Conservation (phyloP, 2,888 invertebrate species). For the Ceratothoa steindachneri region DNA sequence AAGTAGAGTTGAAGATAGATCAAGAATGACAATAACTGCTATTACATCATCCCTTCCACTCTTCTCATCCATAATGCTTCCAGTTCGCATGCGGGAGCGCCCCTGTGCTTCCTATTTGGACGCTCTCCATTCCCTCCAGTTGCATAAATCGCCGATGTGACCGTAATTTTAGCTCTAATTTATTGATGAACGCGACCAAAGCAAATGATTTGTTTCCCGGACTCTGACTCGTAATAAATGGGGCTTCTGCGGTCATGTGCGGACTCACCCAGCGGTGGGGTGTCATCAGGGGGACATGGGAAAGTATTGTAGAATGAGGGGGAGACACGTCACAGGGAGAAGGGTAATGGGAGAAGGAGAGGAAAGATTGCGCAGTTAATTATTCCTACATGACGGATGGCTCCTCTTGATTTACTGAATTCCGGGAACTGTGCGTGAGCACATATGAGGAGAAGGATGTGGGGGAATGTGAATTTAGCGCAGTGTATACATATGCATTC, state of each 20-base stretch:
- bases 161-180: slow-evolving; percentile 6
- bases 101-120: too few relatives aligned
- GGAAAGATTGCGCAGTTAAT: not conserved
- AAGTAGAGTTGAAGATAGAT: too few relatives aligned
- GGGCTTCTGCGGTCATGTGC: not conserved
- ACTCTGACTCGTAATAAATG: slow-evolving; percentile 8
- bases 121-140: not conserved
- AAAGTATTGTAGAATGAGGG: too few relatives aligned
- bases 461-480: not conserved
- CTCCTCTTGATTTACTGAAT: slow-evolving; percentile 11
- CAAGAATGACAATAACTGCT: too few relatives aligned
- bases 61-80: not conserved
- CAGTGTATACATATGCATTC: too few relatives aligned
- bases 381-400: slow-evolving; percentile 12
- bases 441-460: not conserved
- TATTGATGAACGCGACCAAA: not conserved
- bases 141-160: not conserved
- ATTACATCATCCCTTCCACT: not conserved
- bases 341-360: too few relatives aligned
- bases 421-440: not conserved
- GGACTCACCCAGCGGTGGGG: too few relatives aligned
- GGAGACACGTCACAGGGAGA: too few relatives aligned
- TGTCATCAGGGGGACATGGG: too few relatives aligned
- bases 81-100: too few relatives aligned
- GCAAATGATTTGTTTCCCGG: not conserved